Conservation (phyloP, 2,113 vertebrate species). For the human region DNA sequence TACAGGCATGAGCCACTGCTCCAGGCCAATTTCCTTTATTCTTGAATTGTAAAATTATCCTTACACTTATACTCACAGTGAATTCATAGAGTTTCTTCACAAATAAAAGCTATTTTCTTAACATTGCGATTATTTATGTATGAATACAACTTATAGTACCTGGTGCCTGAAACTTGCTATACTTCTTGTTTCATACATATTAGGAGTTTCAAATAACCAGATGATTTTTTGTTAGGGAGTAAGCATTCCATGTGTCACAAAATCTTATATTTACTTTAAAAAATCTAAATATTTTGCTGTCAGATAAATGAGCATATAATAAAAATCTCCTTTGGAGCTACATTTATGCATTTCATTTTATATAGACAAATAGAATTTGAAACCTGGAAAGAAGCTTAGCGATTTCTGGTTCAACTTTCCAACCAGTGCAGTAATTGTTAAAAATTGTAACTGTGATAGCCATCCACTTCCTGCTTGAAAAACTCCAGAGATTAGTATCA, state of each 20-base stretch:
- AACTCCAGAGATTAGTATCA: background rate
- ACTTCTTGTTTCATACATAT: background rate
- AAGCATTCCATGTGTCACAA: background rate
- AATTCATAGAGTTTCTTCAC: background rate
- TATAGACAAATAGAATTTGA: conserved; percentile 5
- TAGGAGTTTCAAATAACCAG: background rate
- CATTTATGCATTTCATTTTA: background rate
- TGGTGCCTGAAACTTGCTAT: background rate
- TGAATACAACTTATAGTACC: background rate
- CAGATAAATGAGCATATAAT: background rate
- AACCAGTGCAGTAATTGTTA: background rate
- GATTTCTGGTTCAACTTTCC: background rate
- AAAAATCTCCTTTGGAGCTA: background rate
- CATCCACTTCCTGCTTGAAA: background rate
- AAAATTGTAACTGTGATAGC: background rate
- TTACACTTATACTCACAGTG: background rate
- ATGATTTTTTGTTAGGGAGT: background rate
- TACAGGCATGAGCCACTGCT: too few species aligned
- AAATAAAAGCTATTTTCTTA: background rate
- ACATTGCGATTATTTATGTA: background rate
- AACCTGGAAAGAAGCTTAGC: background rate
- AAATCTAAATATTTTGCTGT: background rate
- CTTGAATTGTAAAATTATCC: background rate
- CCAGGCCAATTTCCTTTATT: background rate
- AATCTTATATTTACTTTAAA: background rate